Evolutionary conservation across 2,797 vertebrate genomes (phyloP).

Genomic region (Hippocampus kuda): DNA sequence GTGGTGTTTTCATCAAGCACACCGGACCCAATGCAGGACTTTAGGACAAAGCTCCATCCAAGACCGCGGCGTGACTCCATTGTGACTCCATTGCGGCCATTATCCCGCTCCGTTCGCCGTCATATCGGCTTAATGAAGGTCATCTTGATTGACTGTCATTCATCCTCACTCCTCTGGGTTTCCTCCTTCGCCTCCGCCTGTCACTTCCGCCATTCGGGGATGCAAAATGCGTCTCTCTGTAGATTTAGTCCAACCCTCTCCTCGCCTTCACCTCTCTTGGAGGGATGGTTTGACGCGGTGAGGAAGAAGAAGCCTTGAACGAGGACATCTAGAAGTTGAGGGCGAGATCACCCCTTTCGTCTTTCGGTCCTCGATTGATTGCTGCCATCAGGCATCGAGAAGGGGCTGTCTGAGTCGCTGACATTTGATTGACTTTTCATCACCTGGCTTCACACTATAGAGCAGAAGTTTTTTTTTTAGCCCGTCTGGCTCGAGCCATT

Average conservation of each 20-base stretch:
- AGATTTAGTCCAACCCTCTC: constrained; percentile 31
- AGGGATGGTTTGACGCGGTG: constrained; percentile 14
- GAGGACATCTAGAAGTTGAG: constrained; percentile 12
- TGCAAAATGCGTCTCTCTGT: background rate
- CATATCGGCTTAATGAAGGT: constrained; percentile 23
- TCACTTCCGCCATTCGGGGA: constrained; percentile 31
- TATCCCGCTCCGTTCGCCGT: constrained; percentile 7
- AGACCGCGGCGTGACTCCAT: background rate
- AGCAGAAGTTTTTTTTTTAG: background rate
- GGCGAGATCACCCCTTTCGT: constrained; percentile 13
- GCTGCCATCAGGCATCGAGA: constrained; percentile 36
- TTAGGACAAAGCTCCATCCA: background rate
- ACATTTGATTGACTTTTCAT: constrained; percentile 49
- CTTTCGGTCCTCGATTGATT: constrained; percentile 56
- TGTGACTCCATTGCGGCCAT: background rate
- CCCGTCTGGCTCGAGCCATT: background rate
- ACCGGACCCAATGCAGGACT: background rate
- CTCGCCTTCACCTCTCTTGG: constrained; percentile 21
- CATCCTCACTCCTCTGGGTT: constrained; percentile 4
- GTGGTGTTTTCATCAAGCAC: background rate
- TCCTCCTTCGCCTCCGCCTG: constrained; percentile 11
- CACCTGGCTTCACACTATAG: background rate
- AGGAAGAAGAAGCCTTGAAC: constrained; percentile 13
- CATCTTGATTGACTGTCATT: constrained; percentile 22
- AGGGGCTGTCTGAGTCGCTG: constrained; percentile 32